phyloP scores from a whole-genome alignment of 2,797 vertebrate species.

The Glossophaga mutica region DNA sequence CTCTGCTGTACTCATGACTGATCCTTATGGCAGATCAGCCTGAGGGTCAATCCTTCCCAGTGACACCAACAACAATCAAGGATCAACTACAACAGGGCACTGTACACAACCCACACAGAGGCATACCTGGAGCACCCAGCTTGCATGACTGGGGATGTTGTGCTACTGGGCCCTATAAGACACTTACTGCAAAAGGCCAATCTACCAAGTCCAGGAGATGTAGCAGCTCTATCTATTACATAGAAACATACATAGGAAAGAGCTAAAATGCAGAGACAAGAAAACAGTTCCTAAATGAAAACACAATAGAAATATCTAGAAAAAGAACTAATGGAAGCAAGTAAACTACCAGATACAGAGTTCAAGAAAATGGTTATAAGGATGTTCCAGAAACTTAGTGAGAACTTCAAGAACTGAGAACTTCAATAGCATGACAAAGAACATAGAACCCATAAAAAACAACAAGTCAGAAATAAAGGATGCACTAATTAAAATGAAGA shows the following conservation, averaged over 20 bases:
- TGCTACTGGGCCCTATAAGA: neutral
- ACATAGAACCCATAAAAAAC: neutral
- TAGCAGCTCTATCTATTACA: too few relatives aligned
- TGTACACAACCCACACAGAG: neutral
- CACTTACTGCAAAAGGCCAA: neutral
- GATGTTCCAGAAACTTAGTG: too few relatives aligned
- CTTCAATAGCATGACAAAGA: too few relatives aligned
- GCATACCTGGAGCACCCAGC: neutral
- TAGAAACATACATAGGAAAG: too few relatives aligned
- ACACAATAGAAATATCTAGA: neutral
- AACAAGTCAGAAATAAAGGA: neutral
- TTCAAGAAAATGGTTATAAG: too few relatives aligned
- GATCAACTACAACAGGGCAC: neutral
- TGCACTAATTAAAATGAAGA: neutral
- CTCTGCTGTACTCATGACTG: too few relatives aligned
- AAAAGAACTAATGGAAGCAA: too few relatives aligned
- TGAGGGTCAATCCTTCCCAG: neutral
- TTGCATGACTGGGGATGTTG: neutral
- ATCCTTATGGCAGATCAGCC: neutral
- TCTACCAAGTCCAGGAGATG: neutral
- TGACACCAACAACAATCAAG: neutral
- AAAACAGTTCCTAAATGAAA: too few relatives aligned
- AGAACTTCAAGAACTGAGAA: too few relatives aligned
- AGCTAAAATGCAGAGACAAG: too few relatives aligned
- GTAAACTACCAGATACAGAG: too few relatives aligned